Conservation (phyloP, 2,797 vertebrate genomes). For the Sebastes kiyomatsui region DNA sequence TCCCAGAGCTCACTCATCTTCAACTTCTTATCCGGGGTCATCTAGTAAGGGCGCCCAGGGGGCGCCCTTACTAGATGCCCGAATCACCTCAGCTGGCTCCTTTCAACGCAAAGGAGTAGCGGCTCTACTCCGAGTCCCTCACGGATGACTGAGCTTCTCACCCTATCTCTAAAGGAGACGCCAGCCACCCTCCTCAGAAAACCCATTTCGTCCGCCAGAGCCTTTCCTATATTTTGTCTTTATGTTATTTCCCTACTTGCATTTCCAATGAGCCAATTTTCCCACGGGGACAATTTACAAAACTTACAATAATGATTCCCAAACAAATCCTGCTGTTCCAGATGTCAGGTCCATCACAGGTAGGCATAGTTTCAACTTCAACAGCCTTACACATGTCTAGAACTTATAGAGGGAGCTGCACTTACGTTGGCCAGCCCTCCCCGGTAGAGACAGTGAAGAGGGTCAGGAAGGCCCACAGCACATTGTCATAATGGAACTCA, state of each 20-base stretch:
- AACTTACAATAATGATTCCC: background rate
- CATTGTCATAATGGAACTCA: slow-evolving; percentile 98
- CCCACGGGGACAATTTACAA: background rate
- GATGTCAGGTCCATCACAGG: background rate
- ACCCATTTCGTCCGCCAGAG: too few relatives aligned
- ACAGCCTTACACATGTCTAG: background rate
- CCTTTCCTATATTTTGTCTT: background rate
- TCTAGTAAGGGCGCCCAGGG: too few relatives aligned
- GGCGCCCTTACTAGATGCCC: too few relatives aligned
- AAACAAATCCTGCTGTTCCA: background rate
- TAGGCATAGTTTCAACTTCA: background rate
- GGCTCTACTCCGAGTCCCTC: too few relatives aligned
- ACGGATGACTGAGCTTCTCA: too few relatives aligned
- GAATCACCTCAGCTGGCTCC: too few relatives aligned
- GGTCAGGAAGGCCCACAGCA: slow-evolving; percentile 95
- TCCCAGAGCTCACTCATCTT: too few relatives aligned
- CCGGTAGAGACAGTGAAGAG: slow-evolving; percentile 97
- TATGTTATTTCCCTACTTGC: background rate
- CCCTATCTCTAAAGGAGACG: too few relatives aligned
- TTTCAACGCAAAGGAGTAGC: too few relatives aligned
- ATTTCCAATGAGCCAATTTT: background rate
- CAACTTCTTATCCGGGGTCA: too few relatives aligned
- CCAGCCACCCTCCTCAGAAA: too few relatives aligned
- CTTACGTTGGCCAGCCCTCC: slow-evolving; percentile 98
- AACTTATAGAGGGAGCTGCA: slow-evolving; percentile 13